These are phyloP conservation scores for Phaetusa simplex DNA, from an alignment of 2,113 vertebrate genomes.

Conservation along the genomic window DNA sequence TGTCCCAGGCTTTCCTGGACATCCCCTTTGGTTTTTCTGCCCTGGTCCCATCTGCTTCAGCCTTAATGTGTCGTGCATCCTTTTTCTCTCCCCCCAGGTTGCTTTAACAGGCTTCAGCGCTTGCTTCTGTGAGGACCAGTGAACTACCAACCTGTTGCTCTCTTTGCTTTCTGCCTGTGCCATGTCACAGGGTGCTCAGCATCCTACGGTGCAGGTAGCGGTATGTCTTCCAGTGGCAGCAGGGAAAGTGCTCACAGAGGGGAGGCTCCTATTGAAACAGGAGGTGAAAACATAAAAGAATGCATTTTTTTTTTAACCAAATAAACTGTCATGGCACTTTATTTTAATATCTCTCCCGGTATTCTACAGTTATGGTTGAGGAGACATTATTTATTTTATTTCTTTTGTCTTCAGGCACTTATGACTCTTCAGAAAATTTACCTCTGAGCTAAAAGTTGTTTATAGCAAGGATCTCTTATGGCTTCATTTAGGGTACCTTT, in stretches of 20 bases:
- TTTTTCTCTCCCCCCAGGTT: neutral
- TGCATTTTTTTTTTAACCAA: neutral
- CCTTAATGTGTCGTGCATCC: neutral
- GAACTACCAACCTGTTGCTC: neutral
- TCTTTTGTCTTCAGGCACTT: neutral
- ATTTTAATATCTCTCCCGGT: neutral
- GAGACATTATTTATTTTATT: slow-evolving; percentile 5
- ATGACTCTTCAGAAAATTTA: neutral
- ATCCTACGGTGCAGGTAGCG: neutral
- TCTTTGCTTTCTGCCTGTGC: neutral
- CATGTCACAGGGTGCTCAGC: neutral
- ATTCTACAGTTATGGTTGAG: neutral
- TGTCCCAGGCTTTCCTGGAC: neutral
- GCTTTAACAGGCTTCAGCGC: neutral
- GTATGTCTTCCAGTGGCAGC: neutral
- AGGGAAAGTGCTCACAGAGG: neutral
- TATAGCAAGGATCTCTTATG: neutral
- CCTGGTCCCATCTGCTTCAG: neutral
- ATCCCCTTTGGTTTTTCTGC: neutral
- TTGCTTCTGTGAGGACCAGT: neutral
- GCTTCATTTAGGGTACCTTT: neutral
- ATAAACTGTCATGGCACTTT: slow-evolving; percentile 12
- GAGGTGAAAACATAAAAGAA: neutral
- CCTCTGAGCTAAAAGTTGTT: neutral
- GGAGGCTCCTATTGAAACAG: neutral